These are phyloP conservation scores for Podarcis raffonei DNA, from an alignment of 2,113 vertebrate species.

Conservation along the genomic window DNA sequence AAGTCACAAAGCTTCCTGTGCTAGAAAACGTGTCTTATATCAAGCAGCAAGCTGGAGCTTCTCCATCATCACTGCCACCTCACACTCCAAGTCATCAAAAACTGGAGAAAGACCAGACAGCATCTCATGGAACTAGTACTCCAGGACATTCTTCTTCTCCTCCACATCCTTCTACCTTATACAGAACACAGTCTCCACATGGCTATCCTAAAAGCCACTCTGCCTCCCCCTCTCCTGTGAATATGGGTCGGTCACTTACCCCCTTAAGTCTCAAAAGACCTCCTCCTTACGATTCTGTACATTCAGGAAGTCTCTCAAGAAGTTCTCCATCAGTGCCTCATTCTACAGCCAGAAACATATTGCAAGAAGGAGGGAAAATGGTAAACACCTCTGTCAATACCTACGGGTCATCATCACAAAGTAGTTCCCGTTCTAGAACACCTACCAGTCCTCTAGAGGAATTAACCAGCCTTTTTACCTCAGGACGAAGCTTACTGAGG, in stretches of 20 bases:
- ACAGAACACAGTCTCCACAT: slow-evolving; percentile 87
- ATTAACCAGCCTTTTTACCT: slow-evolving; percentile 87
- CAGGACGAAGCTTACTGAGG: slow-evolving; percentile 85
- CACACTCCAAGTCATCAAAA: slow-evolving; percentile 83
- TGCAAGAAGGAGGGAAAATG: slow-evolving; percentile 86
- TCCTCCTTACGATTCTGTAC: slow-evolving; percentile 90
- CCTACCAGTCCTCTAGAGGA: slow-evolving; percentile 95
- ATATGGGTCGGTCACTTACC: slow-evolving; percentile 89
- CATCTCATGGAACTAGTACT: slow-evolving; percentile 80
- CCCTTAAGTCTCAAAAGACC: slow-evolving; percentile 93
- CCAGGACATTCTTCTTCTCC: slow-evolving; percentile 89
- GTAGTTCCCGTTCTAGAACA: slow-evolving; percentile 87
- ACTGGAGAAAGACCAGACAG: slow-evolving; percentile 83
- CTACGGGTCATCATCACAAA: slow-evolving; percentile 82
- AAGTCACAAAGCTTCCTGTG: slow-evolving; percentile 89
- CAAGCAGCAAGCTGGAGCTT: slow-evolving; percentile 82
- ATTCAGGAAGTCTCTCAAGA: slow-evolving; percentile 88
- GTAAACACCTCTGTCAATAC: slow-evolving; percentile 81
- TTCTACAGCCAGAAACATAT: slow-evolving; percentile 81
- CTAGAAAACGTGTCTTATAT: slow-evolving; percentile 86
- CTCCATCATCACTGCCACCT: slow-evolving; percentile 82
- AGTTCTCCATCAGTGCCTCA: slow-evolving; percentile 91
- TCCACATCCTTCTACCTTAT: slow-evolving; percentile 86
- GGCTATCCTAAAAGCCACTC: slow-evolving; percentile 93
- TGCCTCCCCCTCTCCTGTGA: slow-evolving; percentile 92